phyloP scores from a whole-genome alignment of 2,797 vertebrate genomes.

The Sylvilagus floridanus region DNA sequence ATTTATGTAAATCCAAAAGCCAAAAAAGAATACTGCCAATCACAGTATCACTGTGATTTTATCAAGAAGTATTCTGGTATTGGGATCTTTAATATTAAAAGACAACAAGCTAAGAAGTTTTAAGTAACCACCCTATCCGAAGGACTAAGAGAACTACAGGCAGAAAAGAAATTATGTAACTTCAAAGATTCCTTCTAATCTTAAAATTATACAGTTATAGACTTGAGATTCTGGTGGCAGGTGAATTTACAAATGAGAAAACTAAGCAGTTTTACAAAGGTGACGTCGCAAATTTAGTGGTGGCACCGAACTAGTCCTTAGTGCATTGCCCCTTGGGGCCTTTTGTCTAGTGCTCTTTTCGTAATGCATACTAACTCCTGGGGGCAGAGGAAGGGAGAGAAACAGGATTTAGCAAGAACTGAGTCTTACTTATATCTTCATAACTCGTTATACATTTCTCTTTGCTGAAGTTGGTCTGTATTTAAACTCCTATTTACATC shows the following conservation, averaged over 20 bases:
- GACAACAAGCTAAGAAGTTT: not conserved
- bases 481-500: not conserved
- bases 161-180: not conserved
- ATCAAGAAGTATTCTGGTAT: not conserved
- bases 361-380: not conserved
- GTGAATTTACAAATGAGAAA: conserved; percentile 13
- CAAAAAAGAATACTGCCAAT: not conserved
- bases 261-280: conserved; percentile 16
- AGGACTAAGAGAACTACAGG: not conserved
- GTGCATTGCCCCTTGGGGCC: too few species aligned
- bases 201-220: conserved; percentile 6
- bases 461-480: not conserved
- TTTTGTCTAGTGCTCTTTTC: too few species aligned
- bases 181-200: conserved; percentile 27
- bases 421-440: not conserved
- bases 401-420: not conserved
- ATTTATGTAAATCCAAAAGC: conserved; percentile 1
- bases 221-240: not conserved
- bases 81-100: not conserved
- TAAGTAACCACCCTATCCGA: not conserved
- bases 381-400: not conserved
- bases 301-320: not conserved
- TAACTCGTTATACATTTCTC: not conserved
- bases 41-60: not conserved
- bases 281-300: not conserved